Percentiles rank a stretch among this genome's conserved stretches.
phyloP scores from a whole-genome alignment of 2,113 vertebrate genomes.

The Synchiropus splendidus region DNA sequence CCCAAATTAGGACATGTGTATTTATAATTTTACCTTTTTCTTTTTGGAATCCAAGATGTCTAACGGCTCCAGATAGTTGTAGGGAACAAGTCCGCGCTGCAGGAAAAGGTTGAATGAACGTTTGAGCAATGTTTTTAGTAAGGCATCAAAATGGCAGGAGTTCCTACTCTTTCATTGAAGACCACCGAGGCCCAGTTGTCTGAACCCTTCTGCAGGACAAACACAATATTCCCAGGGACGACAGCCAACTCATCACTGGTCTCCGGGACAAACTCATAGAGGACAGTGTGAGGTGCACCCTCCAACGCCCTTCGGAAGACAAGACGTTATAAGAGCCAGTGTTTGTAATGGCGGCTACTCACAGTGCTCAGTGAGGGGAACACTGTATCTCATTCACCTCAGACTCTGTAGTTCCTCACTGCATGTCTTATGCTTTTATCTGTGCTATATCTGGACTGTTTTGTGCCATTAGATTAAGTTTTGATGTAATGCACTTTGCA shows the following conservation, averaged over 20 bases:
- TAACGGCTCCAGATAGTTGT: slow-evolving; percentile 82
- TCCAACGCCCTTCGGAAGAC: slow-evolving; percentile 71
- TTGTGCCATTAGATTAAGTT: too few relatives aligned
- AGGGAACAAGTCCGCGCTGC: slow-evolving; percentile 89
- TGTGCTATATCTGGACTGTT: too few relatives aligned
- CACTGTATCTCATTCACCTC: too few relatives aligned
- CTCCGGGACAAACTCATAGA: slow-evolving; percentile 83
- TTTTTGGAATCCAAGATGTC: slow-evolving; percentile 72
- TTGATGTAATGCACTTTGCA: too few relatives aligned
- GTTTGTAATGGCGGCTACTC: not conserved
- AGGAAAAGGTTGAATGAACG: slow-evolving; percentile 1
- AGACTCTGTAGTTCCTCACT: too few relatives aligned
- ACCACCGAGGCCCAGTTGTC: slow-evolving; percentile 94
- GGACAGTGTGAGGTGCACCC: slow-evolving; percentile 81
- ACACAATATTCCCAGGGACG: slow-evolving; percentile 89
- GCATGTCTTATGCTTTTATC: too few relatives aligned
- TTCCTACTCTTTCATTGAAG: slow-evolving; percentile 86
- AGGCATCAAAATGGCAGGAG: not conserved
- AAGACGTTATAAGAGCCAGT: not conserved
- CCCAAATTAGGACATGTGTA: too few relatives aligned
- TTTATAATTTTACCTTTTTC: slow-evolving; percentile 68
- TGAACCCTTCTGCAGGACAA: slow-evolving; percentile 80
- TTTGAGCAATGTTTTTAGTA: not conserved
- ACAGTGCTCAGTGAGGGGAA: too few relatives aligned
- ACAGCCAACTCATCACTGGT: slow-evolving; percentile 82